Evolutionary conservation across 2,113 vertebrate species (phyloP).

Genomic region (Mormyrus lacerda): DNA sequence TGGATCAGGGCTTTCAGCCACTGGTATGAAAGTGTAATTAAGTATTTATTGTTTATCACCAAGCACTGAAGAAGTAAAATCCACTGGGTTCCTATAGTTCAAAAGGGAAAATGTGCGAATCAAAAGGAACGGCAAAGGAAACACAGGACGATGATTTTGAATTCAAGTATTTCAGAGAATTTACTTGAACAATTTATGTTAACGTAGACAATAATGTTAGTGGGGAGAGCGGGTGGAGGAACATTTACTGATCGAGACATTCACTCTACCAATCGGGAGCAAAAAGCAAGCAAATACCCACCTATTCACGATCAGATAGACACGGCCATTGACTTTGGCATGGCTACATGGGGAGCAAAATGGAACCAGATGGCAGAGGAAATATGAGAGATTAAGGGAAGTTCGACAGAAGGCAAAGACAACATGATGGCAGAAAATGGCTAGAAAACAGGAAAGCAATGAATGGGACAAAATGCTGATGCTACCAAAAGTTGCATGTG

Average conservation of each 20-base stretch:
- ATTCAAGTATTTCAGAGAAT: not conserved
- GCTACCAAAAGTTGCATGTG: not conserved
- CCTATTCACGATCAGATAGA: conserved; percentile 99
- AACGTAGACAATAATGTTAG: not conserved
- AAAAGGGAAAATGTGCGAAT: not conserved
- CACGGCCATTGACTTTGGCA: conserved; percentile 95
- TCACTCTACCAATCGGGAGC: conserved; percentile 43
- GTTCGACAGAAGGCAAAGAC: conserved; percentile 52
- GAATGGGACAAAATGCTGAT: not conserved
- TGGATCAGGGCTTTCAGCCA: not conserved
- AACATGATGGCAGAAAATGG: conserved; percentile 15
- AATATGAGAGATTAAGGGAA: conserved; percentile 55
- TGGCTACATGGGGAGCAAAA: conserved; percentile 71
- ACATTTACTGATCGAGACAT: conserved; percentile 15
- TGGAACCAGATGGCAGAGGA: conserved; percentile 46
- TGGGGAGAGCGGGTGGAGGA: not conserved
- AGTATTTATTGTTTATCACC: not conserved
- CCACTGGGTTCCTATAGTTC: not conserved
- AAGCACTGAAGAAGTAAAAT: not conserved
- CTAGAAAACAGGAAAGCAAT: conserved; percentile 34
- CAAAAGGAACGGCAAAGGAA: not conserved
- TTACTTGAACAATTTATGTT: not conserved
- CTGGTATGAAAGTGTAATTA: not conserved
- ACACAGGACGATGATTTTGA: not conserved
- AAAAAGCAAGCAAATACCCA: conserved; percentile 79